phyloP scores from a whole-genome alignment of 2,113 vertebrate genomes.

The Lates calcarifer region DNA sequence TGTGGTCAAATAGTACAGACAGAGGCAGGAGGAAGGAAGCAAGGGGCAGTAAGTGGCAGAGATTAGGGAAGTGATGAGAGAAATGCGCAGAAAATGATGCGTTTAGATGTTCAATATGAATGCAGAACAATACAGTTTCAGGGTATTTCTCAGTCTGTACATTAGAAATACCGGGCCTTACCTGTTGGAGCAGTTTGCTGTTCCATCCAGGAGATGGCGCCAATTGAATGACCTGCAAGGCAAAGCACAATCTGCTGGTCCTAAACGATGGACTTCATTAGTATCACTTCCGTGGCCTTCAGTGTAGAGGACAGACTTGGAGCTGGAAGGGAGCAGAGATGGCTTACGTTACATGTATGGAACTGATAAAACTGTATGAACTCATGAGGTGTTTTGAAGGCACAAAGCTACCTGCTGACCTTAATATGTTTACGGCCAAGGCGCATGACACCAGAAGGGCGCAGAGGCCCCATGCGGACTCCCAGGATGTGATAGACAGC shows the following conservation, averaged over 20 bases:
- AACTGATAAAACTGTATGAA: not conserved
- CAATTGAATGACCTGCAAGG: constrained; percentile 78
- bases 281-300: constrained; percentile 31
- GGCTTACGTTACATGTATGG: not conserved
- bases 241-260: constrained; percentile 5
- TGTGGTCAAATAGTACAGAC: not conserved
- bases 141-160: not conserved
- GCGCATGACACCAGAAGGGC: not conserved
- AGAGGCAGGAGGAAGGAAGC: not conserved
- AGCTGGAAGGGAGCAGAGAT: constrained; percentile 4
- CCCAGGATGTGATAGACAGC: not conserved
- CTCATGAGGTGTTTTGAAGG: not conserved
- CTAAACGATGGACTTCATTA: constrained; percentile 1
- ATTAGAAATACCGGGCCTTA: not conserved
- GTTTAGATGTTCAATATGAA: not conserved
- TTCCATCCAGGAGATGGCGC: constrained; percentile 93
- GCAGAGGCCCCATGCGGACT: not conserved
- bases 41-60: not conserved
- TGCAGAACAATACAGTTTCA: not conserved
- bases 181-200: constrained; percentile 3
- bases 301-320: not conserved
- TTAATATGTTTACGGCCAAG: not conserved
- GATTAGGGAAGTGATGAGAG: too few relatives aligned
- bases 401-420: not conserved
- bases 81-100: not conserved